phyloP scores from a whole-genome alignment of 2,797 vertebrate species.

The Typhlichthys subterraneus region DNA sequence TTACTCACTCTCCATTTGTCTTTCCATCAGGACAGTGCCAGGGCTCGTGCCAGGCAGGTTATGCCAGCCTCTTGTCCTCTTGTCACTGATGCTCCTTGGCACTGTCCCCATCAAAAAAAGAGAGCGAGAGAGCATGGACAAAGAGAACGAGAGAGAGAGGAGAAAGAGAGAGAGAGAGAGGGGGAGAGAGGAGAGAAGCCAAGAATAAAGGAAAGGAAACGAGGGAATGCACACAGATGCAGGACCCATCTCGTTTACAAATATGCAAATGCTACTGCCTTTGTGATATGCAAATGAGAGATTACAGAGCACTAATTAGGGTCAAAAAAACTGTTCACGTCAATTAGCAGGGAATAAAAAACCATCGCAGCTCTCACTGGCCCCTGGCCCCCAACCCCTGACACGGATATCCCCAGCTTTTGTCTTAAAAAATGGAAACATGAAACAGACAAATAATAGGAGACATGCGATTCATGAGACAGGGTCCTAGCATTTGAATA shows the following conservation, averaged over 20 bases:
- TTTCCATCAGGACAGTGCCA: conserved; percentile 45
- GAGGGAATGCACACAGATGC: conserved; percentile 83
- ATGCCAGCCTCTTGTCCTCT: conserved; percentile 52
- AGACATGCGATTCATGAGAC: conserved; percentile 55
- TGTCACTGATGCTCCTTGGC: conserved; percentile 69
- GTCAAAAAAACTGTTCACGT: conserved; percentile 92
- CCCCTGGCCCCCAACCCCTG: conserved; percentile 65
- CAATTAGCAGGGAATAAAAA: conserved; percentile 87
- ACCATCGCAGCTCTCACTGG: conserved; percentile 71
- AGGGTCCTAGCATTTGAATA: conserved; percentile 43
- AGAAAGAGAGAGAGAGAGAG: conserved; percentile 33
- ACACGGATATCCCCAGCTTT: conserved; percentile 77
- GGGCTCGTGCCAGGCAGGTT: conserved; percentile 50
- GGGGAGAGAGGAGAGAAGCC: conserved; percentile 44
- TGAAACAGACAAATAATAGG: conserved; percentile 72
- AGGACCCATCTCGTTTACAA: conserved; percentile 88
- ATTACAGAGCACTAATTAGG: conserved; percentile 95
- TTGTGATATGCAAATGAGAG: conserved; percentile 94
- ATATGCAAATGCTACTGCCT: conserved; percentile 91
- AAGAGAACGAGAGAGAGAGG: conserved; percentile 23
- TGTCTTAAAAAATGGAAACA: conserved; percentile 77
- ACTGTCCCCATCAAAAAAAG: conserved; percentile 45
- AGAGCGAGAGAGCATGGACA: not conserved
- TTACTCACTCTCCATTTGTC: conserved; percentile 22
- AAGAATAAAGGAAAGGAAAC: conserved; percentile 76